These are phyloP conservation scores for Odocoileus hemionus DNA, from an alignment of 2,113 vertebrate genomes.

Conservation along the genomic window DNA sequence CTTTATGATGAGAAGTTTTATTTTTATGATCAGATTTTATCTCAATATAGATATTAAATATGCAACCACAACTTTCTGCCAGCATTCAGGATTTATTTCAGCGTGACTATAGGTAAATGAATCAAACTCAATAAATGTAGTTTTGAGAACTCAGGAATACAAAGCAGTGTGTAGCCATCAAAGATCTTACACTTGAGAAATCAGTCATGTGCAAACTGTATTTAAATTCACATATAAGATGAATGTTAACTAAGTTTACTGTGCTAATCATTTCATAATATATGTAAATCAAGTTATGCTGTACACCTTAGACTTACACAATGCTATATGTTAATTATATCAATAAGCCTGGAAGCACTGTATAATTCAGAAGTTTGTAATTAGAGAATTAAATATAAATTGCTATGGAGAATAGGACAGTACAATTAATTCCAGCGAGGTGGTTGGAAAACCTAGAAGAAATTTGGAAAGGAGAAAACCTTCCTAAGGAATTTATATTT, in stretches of 20 bases:
- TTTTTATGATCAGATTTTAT: slow-evolving; percentile 11
- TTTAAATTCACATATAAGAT: neutral
- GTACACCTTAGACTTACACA: neutral
- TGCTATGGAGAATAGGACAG: neutral
- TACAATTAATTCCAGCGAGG: neutral
- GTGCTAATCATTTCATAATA: neutral
- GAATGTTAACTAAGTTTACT: neutral
- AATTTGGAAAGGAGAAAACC: neutral
- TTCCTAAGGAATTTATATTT: slow-evolving; percentile 2
- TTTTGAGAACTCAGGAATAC: neutral
- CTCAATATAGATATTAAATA: neutral
- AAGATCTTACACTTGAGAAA: neutral
- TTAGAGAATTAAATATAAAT: neutral
- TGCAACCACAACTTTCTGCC: neutral
- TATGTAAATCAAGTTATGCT: neutral
- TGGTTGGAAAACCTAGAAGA: neutral
- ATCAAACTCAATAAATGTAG: neutral
- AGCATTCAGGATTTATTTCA: slow-evolving; percentile 5
- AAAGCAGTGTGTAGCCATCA: no score
- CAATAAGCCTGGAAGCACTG: neutral
- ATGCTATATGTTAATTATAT: neutral
- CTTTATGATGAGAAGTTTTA: slow-evolving; percentile 14
- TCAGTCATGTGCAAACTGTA: neutral
- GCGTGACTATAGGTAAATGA: neutral
- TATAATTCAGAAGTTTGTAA: slow-evolving; percentile 3